Percentiles rank a stretch among this genome's conserved stretches.
Evolutionary conservation across 1,140 invertebrate species (phyloP).

Genomic region (Scaptomyza montana): DNA sequence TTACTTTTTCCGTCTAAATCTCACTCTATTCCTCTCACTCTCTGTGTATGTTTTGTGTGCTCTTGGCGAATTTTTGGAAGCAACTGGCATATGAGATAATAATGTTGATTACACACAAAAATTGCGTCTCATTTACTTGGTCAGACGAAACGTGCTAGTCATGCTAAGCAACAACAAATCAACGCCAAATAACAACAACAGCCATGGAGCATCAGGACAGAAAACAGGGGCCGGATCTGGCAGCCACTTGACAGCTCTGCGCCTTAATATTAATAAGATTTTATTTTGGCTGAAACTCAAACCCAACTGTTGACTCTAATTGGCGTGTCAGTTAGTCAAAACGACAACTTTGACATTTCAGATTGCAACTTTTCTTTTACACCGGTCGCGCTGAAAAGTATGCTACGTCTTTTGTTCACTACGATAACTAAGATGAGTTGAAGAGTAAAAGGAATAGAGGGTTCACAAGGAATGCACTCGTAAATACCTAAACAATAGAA

Average conservation of each 20-base stretch:
- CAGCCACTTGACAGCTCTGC: constrained; percentile 14
- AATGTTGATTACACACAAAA: constrained; percentile 24
- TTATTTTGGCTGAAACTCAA: constrained; percentile 16
- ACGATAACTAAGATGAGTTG: too few relatives aligned
- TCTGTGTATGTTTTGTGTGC: constrained; percentile 3
- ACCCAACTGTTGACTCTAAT: constrained; percentile 34
- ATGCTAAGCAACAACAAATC: constrained; percentile 27
- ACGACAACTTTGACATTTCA: neutral
- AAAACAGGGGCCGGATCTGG: neutral
- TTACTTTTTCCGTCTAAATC: neutral
- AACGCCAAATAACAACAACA: neutral
- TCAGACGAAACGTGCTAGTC: constrained; percentile 16
- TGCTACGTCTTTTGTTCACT: neutral
- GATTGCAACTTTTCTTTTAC: neutral
- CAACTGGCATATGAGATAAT: constrained; percentile 33
- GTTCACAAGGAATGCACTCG: too few relatives aligned
- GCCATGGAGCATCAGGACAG: neutral
- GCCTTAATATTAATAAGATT: constrained; percentile 22
- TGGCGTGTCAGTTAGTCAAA: constrained; percentile 16
- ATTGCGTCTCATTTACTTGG: constrained; percentile 16
- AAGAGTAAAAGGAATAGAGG: too few relatives aligned
- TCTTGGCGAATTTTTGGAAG: constrained; percentile 26
- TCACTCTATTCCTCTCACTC: too few relatives aligned
- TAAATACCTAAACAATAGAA: neutral
- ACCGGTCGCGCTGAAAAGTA: constrained; percentile 3